Evolutionary conservation across 2,888 invertebrate species (phyloP), one percentile per base, ranked within the genome.

Genomic region (Volucella bombylans): DNA sequence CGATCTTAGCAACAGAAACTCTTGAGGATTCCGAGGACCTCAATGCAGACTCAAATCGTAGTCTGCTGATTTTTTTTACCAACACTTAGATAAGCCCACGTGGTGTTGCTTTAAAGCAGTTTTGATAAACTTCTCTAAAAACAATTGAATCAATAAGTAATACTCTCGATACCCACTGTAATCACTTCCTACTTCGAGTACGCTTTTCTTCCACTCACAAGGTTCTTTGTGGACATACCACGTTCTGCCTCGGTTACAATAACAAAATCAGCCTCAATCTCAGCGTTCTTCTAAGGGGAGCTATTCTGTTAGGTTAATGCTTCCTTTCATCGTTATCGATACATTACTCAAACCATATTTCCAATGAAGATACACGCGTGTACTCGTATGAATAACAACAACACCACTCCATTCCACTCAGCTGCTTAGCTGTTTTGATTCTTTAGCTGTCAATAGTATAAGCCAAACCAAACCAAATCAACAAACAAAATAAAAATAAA

Each of bases 401-500:
- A 45, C 55, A 59, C 47, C 50, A 72, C 67, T 55, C 15, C 38
- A 31, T 31, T 4, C 31, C 31, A 31, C 31, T 31, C 31, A 31
- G 31, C 31, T 31, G 31, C 31, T 31, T 31, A 31, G 31, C 31
- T 31, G 6, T 31, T 31, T 31, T 31, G 6, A 6, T 31, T 31
- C 31, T 31, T 31, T 31, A 31, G 41, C 31, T 49, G 38, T 69
- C 71, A 69, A 55, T 64, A 41, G 68, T 61, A 65, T 41, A 67
- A 11, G 50, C 31, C 55, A 52, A 59, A 55, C 38, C 57, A 64
- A 77, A 49, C 38, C 10, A 6, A 54, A 65, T 54, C 38, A 62
- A 74, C 45, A 50, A 79, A 71, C 57, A 78, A 68, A 73, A 73
- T 61, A 76, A 50, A 72, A 31, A 79, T 71, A 79, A 86, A 82